These are phyloP conservation scores for Diadema setosum DNA, from an alignment of 35 echinoderm and acorn worm genomes.

Conservation along the genomic window DNA sequence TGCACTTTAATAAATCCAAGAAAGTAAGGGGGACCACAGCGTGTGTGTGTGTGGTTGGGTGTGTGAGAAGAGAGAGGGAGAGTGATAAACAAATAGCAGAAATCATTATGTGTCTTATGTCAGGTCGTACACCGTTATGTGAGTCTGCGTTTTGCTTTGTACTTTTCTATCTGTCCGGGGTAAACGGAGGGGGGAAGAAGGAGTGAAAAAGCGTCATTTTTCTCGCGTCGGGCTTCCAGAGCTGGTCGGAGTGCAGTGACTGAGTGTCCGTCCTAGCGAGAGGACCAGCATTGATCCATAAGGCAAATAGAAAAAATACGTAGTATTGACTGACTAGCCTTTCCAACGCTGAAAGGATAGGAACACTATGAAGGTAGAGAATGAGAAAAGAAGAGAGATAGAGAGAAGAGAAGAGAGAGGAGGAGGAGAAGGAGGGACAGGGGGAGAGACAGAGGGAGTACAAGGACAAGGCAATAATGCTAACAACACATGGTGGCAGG, in stretches of 20 bases:
- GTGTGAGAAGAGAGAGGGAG: too few species aligned
- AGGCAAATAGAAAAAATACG: conserved; percentile 7
- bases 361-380: not conserved
- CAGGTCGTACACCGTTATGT: too few species aligned
- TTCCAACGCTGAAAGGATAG: not conserved
- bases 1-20: too few species aligned
- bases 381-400: not conserved
- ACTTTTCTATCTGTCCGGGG: not conserved
- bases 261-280: not conserved
- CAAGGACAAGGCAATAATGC: not conserved
- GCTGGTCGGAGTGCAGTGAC: not conserved
- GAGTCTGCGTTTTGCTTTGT: too few species aligned
- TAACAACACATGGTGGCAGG: not conserved
- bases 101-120: too few species aligned
- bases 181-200: not conserved
- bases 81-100: too few species aligned
- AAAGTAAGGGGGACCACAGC: too few species aligned
- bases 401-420: not conserved
- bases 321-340: not conserved
- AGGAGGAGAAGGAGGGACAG: not conserved
- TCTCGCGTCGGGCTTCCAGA: not conserved
- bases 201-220: not conserved
- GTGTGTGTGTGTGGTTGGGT: too few species aligned
- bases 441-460: not conserved
- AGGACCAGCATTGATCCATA: conserved; percentile 5